These are phyloP conservation scores for Drosophila pseudotakahashii DNA, from an alignment of 2,888 invertebrate genomes.

Conservation along the genomic window DNA sequence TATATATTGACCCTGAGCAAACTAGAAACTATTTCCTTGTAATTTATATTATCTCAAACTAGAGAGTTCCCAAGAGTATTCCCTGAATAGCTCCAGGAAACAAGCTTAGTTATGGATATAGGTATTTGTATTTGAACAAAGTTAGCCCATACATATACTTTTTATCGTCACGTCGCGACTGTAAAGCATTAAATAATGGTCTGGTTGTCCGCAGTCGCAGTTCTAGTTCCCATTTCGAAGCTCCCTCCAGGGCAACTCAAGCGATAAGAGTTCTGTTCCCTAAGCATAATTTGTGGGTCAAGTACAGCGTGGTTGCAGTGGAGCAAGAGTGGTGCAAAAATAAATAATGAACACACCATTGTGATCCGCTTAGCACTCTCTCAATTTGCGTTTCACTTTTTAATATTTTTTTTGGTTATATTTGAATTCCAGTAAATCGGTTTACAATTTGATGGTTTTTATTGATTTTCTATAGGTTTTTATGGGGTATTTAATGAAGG, in stretches of 20 bases:
- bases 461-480: constrained; percentile 20
- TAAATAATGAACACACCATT: constrained; percentile 1
- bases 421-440: constrained; percentile 47
- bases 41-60: background rate
- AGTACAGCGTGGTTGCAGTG: constrained; percentile 49
- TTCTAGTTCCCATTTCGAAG: constrained; percentile 25
- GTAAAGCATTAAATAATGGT: constrained; percentile 64
- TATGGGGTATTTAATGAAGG: constrained; percentile 14
- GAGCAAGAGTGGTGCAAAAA: constrained; percentile 16
- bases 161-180: constrained; percentile 69
- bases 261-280: constrained; percentile 38
- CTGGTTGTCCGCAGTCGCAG: constrained; percentile 10
- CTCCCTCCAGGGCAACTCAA: constrained; percentile 1
- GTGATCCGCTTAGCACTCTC: constrained; percentile 34
- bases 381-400: constrained; percentile 39
- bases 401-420: constrained; percentile 11
- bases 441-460: constrained; percentile 40
- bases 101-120: constrained; percentile 14
- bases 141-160: constrained; percentile 8
- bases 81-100: constrained; percentile 13
- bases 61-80: background rate
- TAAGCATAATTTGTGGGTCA: constrained; percentile 70
- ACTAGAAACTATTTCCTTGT: background rate
- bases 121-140: background rate
- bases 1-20: background rate